These are phyloP conservation scores for Steinernema khuongi DNA, from an alignment of 1,140 invertebrate genomes.

Conservation along the genomic window DNA sequence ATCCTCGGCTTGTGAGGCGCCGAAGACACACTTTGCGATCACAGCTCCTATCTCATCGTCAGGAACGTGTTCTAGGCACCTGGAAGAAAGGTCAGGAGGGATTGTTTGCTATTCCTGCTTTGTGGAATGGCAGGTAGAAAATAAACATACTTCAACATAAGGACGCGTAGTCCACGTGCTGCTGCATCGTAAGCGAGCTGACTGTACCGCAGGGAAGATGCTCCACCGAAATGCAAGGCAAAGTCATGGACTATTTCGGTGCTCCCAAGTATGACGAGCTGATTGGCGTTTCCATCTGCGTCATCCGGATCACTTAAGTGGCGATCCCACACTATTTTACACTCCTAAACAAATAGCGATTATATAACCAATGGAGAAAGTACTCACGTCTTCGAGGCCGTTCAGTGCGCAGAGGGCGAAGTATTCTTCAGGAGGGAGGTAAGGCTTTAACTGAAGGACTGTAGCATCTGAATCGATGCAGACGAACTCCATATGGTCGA, in stretches of 20 bases:
- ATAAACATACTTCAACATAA: conserved; percentile 2
- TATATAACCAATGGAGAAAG: background rate
- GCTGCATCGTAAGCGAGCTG: background rate
- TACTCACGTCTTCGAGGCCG: background rate
- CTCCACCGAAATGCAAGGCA: background rate
- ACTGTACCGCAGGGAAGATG: background rate
- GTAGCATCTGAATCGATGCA: conserved; percentile 1
- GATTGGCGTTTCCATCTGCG: background rate
- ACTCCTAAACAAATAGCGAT: background rate
- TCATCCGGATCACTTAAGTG: background rate
- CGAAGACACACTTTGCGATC: background rate
- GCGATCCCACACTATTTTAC: background rate
- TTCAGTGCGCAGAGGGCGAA: background rate
- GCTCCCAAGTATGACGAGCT: background rate
- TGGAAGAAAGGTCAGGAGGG: background rate
- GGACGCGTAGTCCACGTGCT: background rate
- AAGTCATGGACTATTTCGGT: background rate
- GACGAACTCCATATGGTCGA: background rate
- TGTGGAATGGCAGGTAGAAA: background rate
- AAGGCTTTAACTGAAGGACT: background rate
- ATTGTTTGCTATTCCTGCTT: background rate
- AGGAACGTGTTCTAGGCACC: background rate
- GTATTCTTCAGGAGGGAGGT: background rate
- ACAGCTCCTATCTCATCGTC: background rate
- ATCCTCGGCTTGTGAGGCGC: background rate